Evolutionary conservation across 1,140 invertebrate genomes (phyloP).

Genomic region (Pollicipes pollicipes): DNA sequence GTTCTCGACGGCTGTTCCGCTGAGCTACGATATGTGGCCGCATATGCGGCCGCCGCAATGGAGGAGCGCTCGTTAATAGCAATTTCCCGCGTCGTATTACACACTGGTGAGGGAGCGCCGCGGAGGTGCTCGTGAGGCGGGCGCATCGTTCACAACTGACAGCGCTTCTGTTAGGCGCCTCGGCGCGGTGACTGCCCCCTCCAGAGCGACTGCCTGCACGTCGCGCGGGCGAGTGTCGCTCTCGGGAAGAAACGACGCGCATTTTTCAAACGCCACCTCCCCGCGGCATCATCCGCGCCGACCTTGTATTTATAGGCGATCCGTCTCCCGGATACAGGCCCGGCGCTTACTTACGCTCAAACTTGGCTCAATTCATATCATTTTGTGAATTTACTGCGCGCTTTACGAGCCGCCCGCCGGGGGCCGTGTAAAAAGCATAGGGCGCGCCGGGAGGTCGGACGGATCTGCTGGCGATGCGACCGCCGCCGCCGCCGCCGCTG

Average conservation of each 20-base stretch:
- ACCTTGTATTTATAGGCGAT: neutral
- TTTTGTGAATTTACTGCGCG: neutral
- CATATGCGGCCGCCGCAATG: too few relatives aligned
- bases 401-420: neutral
- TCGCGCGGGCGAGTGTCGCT: too few relatives aligned
- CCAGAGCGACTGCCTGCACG: too few relatives aligned
- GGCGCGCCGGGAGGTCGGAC: too few relatives aligned
- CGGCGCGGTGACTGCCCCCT: too few relatives aligned
- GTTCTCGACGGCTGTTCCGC: too few relatives aligned
- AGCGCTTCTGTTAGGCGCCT: neutral
- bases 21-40: too few relatives aligned
- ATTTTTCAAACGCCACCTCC: too few relatives aligned
- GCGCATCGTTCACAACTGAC: neutral
- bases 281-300: neutral
- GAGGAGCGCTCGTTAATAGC: neutral
- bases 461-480: too few relatives aligned
- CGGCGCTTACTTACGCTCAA: neutral
- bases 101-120: neutral
- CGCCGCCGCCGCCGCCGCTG: too few relatives aligned
- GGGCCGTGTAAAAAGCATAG: neutral
- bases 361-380: neutral
- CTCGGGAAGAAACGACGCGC: too few relatives aligned
- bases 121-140: neutral
- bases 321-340: neutral
- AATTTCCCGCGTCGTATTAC: neutral